Evolutionary conservation across 2,113 vertebrate species (phyloP).

Genomic region (Cacatua alba): DNA sequence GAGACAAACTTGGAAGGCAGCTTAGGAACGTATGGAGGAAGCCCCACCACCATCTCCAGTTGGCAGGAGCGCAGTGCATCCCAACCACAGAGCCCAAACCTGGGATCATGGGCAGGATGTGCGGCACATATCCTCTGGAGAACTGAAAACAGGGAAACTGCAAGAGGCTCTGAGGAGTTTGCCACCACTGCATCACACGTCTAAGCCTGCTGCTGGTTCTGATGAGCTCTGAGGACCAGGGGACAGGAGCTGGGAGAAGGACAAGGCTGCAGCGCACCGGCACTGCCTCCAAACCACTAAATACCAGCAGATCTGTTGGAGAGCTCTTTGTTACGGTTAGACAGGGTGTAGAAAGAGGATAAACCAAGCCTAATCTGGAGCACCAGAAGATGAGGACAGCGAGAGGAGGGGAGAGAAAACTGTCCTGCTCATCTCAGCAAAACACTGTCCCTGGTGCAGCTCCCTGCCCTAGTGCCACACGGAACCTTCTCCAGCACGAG

Average conservation of each 20-base stretch:
- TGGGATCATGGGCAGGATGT: background rate
- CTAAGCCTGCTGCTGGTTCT: background rate
- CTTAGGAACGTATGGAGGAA: fast-evolving
- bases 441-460: background rate
- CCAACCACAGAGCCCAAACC: background rate
- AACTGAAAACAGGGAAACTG: background rate
- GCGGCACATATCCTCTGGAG: background rate
- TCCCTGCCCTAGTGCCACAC: background rate
- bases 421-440: background rate
- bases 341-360: background rate
- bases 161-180: background rate
- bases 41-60: background rate
- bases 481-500: background rate
- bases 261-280: fast-evolving
- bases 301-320: background rate
- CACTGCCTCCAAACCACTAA: background rate
- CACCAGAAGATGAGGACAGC: background rate
- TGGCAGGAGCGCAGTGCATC: background rate
- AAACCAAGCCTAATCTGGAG: background rate
- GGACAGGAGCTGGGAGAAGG: background rate
- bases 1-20: background rate
- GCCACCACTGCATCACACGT: background rate
- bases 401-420: background rate
- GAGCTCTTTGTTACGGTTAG: fast-evolving
- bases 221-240: background rate